Conservation (phyloP, 2,888 invertebrate genomes). For the Biston betularia region DNA sequence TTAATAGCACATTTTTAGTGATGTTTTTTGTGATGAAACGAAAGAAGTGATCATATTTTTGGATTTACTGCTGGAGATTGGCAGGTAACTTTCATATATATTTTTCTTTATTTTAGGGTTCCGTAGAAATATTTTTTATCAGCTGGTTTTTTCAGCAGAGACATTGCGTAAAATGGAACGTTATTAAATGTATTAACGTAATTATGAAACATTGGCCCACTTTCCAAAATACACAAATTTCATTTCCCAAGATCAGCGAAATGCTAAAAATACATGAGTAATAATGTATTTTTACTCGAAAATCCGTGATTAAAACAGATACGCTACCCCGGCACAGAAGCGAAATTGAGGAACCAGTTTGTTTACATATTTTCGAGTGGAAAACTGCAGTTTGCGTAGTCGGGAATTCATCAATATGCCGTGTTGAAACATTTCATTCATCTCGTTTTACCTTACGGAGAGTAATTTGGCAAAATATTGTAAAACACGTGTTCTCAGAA, state of each 20-base stretch:
- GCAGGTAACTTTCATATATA: slow-evolving; percentile 16
- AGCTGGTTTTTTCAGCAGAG: background rate
- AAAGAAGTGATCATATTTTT: slow-evolving; percentile 51
- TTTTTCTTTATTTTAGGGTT: slow-evolving; percentile 6
- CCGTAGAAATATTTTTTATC: background rate
- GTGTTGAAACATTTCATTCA: slow-evolving; percentile 26
- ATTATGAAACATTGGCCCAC: slow-evolving; percentile 14
- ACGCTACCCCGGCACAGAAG: slow-evolving; percentile 5
- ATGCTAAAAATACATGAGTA: slow-evolving; percentile 26
- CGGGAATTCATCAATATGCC: slow-evolving; percentile 13
- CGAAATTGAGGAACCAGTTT: slow-evolving; percentile 8
- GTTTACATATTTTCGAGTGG: slow-evolving; percentile 23
- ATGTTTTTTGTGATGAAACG: slow-evolving; percentile 59
- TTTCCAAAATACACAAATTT: slow-evolving; percentile 12
- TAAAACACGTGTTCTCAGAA: background rate
- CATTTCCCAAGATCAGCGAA: slow-evolving; percentile 17
- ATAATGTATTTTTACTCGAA: slow-evolving; percentile 27
- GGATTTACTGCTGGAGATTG: slow-evolving; percentile 28
- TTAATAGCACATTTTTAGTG: slow-evolving; percentile 46
- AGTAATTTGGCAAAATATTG: slow-evolving; percentile 4
- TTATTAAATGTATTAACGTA: background rate
- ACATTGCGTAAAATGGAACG: background rate
- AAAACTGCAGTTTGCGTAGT: slow-evolving; percentile 21
- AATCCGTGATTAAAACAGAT: slow-evolving; percentile 26
- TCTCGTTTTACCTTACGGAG: slow-evolving; percentile 12